These are phyloP conservation scores for Melospiza melodia DNA, from an alignment of 2,113 vertebrate genomes.

Conservation along the genomic window DNA sequence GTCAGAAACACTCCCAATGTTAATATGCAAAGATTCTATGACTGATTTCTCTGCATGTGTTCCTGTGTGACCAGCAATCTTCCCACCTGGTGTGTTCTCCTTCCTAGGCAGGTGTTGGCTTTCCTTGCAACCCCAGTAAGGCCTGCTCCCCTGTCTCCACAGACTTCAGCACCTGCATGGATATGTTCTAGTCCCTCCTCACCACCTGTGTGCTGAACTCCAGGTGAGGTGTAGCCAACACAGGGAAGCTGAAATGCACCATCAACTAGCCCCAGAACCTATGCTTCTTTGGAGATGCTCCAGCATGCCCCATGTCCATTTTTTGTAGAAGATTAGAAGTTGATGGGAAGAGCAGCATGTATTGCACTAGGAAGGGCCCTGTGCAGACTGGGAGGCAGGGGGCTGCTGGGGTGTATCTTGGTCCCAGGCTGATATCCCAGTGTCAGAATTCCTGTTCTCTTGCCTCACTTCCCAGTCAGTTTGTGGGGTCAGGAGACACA, in stretches of 20 bases:
- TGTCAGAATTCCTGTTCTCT: neutral
- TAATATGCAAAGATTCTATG: neutral
- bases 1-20: neutral
- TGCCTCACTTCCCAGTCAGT: neutral
- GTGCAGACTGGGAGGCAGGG: neutral
- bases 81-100: neutral
- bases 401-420: neutral
- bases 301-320: neutral
- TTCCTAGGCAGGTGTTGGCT: neutral
- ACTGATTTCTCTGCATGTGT: neutral
- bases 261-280: neutral
- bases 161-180: neutral
- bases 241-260: neutral
- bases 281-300: neutral
- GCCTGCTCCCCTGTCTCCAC: neutral
- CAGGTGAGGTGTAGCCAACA: neutral
- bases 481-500: rapidly evolving
- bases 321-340: neutral
- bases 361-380: neutral
- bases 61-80: neutral
- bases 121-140: neutral
- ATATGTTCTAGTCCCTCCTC: neutral
- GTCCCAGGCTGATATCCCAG: neutral
- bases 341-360: neutral
- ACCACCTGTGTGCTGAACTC: neutral